These are phyloP conservation scores for Blastobasis adustella DNA, from an alignment of 2,888 invertebrate genomes.

Conservation along the genomic window DNA sequence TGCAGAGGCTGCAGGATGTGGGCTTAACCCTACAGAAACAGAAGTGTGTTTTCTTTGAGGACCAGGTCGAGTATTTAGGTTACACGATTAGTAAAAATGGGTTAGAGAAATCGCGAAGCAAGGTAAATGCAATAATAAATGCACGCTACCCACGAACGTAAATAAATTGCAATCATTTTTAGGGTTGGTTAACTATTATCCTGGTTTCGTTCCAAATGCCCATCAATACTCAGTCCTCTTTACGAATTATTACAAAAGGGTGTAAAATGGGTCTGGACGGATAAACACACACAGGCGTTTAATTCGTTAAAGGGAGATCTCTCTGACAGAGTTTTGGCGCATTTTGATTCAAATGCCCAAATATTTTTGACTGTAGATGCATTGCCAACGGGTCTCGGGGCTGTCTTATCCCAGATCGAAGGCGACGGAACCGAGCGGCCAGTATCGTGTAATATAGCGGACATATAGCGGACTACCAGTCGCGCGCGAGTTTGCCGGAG, in stretches of 20 bases:
- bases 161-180: conserved; percentile 15
- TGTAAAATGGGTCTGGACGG: too few species aligned
- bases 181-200: conserved; percentile 15
- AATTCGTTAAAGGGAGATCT: neutral
- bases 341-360: conserved; percentile 9
- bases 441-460: neutral
- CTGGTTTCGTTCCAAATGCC: conserved; percentile 12
- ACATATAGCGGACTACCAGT: conserved; percentile 4
- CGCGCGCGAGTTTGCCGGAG: neutral
- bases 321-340: neutral
- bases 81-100: too few species aligned
- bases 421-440: neutral
- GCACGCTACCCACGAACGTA: conserved; percentile 7
- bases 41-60: conserved; percentile 16
- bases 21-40: conserved; percentile 12
- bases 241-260: too few species aligned
- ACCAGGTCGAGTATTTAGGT: too few species aligned
- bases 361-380: conserved; percentile 2
- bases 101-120: conserved; percentile 13
- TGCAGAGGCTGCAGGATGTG: conserved; percentile 13
- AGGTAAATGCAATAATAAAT: conserved; percentile 13
- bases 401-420: neutral
- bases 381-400: neutral
- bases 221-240: conserved; percentile 9
- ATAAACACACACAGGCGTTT: neutral